A percentile compares a stretch with the other conserved stretches of the same genome.
phyloP scores from a whole-genome alignment of 1,140 invertebrate species.

The Drosophila tristis region DNA sequence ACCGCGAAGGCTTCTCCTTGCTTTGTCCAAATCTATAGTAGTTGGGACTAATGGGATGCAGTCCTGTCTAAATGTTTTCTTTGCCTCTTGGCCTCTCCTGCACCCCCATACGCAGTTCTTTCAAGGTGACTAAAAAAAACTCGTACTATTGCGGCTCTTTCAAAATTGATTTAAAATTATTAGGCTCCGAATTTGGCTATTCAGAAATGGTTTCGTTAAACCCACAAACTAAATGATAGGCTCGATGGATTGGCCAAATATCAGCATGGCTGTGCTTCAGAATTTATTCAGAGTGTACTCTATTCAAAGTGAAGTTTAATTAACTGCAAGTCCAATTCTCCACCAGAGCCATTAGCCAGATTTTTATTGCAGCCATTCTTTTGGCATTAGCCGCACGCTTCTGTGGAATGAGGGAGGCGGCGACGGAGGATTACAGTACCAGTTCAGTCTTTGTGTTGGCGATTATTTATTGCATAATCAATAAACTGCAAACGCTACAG shows the following conservation, averaged over 20 bases:
- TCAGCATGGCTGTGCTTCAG: background rate
- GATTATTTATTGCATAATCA: constrained; percentile 81
- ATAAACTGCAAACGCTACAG: constrained; percentile 77
- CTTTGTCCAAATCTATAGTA: no score
- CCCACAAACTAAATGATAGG: no score
- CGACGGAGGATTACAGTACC: constrained; percentile 49
- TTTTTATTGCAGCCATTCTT: constrained; percentile 70
- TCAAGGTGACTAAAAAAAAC: no score
- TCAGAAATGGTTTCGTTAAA: no score
- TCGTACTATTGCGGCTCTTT: no score
- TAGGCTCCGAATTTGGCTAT: no score
- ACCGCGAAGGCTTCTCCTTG: no score
- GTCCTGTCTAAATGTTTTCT: constrained; percentile 2
- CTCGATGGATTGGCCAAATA: no score
- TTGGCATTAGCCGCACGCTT: constrained; percentile 46
- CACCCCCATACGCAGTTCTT: no score
- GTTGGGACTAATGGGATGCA: no score
- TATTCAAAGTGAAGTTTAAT: constrained; percentile 1
- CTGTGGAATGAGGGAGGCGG: background rate
- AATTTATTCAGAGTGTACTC: background rate
- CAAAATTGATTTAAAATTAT: no score
- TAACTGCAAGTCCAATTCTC: constrained; percentile 24
- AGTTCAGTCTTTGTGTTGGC: constrained; percentile 61
- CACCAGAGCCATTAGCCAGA: constrained; percentile 60
- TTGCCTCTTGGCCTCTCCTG: background rate